A percentile compares a stretch with the other conserved stretches of the same genome.
Evolutionary conservation across 2,113 vertebrate species (phyloP).

Genomic region (Sylvilagus bachmani): DNA sequence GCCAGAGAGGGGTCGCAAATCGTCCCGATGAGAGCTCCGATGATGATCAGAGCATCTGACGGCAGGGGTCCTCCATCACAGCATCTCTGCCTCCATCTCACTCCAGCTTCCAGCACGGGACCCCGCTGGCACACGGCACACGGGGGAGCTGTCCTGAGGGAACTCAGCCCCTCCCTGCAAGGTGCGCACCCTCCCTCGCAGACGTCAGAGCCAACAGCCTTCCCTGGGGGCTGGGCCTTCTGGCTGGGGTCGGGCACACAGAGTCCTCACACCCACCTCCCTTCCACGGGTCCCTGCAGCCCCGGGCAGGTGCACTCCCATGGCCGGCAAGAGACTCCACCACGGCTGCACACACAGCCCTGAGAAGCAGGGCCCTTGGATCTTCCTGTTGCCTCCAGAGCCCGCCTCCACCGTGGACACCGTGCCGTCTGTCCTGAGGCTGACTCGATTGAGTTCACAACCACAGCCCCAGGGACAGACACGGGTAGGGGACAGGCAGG

Average conservation of each 20-base stretch:
- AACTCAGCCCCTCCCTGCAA: not conserved
- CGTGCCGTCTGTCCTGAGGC: not conserved
- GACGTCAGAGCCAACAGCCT: not conserved
- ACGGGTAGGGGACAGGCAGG: rapidly evolving
- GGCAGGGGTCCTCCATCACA: not conserved
- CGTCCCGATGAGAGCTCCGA: not conserved
- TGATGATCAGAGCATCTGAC: not conserved
- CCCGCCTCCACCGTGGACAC: not conserved
- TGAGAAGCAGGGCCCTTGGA: not conserved
- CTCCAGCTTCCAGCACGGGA: not conserved
- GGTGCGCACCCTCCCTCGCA: no score
- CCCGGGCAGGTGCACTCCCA: not conserved
- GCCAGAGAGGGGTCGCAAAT: no score
- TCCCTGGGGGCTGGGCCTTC: not conserved
- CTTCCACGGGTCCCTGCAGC: not conserved
- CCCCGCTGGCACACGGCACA: rapidly evolving
- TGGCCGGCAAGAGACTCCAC: not conserved
- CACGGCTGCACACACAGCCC: not conserved
- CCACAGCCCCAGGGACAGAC: not conserved
- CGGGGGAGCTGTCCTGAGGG: no score
- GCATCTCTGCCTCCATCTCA: not conserved
- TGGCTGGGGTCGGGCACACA: not conserved
- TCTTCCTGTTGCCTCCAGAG: not conserved
- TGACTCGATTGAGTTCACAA: not conserved
- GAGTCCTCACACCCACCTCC: not conserved